Evolutionary conservation across 2,113 vertebrate species (phyloP).

Genomic region (Saguinus midas): DNA sequence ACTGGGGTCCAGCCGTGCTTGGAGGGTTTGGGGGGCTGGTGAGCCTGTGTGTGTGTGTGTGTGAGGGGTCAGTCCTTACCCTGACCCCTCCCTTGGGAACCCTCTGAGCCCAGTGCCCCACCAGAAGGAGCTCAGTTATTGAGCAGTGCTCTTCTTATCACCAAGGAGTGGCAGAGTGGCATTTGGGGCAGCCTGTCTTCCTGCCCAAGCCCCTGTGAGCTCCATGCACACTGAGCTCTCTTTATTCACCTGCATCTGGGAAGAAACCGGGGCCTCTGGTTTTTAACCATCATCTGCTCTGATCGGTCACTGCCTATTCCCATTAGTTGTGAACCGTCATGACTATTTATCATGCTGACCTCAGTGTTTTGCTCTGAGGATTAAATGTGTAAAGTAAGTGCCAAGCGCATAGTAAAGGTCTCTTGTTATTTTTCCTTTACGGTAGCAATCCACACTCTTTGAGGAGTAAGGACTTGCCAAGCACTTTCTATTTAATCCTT

Average conservation of each 20-base stretch:
- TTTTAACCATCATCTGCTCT: neutral
- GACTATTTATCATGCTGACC: neutral
- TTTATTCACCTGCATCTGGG: neutral
- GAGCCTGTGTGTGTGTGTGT: neutral
- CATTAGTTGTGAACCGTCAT: fast-evolving
- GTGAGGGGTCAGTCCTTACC: neutral
- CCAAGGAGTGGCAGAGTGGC: neutral
- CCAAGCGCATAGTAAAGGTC: fast-evolving
- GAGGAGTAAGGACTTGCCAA: neutral
- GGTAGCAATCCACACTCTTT: fast-evolving
- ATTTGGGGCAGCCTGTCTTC: neutral
- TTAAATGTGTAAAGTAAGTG: neutral
- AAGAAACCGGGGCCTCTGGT: too few relatives aligned
- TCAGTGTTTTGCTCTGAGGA: neutral
- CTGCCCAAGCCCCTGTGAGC: neutral
- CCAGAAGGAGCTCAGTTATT: neutral
- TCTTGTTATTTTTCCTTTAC: neutral
- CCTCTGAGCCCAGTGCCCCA: neutral
- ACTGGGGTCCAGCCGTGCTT: neutral
- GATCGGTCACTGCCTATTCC: neutral
- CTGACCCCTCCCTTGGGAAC: neutral
- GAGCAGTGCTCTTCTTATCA: neutral
- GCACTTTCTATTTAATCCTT: neutral
- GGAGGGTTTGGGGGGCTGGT: neutral
- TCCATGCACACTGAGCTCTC: neutral